Base-by-base conservation (phyloP, 2,888 invertebrate species). In the Melanargia galathea region DNA sequence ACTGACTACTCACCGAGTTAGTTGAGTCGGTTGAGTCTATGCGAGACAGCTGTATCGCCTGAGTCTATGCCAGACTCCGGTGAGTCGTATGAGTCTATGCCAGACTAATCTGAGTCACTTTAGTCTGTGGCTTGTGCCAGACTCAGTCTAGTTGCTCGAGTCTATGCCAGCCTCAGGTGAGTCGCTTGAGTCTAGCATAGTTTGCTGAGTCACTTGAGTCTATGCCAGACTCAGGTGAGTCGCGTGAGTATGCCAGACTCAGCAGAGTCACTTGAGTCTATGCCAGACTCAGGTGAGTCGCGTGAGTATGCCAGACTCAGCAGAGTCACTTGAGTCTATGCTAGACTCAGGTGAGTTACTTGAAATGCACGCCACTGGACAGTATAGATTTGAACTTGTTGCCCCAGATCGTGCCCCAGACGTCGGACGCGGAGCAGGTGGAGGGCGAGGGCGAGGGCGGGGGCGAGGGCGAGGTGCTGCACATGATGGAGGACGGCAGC, bases 321-420 rank as follows among this genome's bases (percentile, higher is more conserved):
- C 30, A 1, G 30, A 30, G 0, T 30, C 4, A 7, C 4, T 30
- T 30, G 2, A 3, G 30, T 30, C 6, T n/a, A n/a, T 30, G 30
- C 6, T 8, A 30, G 1, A 30, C 30, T 7, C 4, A 30, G 4
- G 7, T 30, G 30, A 30, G 30, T 30, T n/a, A n/a, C n/a, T n/a
- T n/a, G n/a, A n/a, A n/a, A n/a, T n/a, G n/a, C n/a, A n/a, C n/a
- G n/a, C n/a, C n/a, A n/a, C n/a, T n/a, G n/a, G n/a, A n/a, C n/a
- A n/a, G n/a, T n/a, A n/a, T n/a, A n/a, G n/a, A n/a, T n/a, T n/a
- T n/a, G n/a, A n/a, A n/a, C n/a, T n/a, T n/a, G 2, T 43, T 49
- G 64, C 66, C 62, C 26, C 80, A 89, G 90, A 87, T 90, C 51
- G 77, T 90, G 7, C 90, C 90, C 0, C 86, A 87, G 46, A 71